A percentile compares a stretch with the other conserved stretches of the same genome.
phyloP scores from a whole-genome alignment of 2,113 vertebrate genomes.

The Aphyosemion australe region DNA sequence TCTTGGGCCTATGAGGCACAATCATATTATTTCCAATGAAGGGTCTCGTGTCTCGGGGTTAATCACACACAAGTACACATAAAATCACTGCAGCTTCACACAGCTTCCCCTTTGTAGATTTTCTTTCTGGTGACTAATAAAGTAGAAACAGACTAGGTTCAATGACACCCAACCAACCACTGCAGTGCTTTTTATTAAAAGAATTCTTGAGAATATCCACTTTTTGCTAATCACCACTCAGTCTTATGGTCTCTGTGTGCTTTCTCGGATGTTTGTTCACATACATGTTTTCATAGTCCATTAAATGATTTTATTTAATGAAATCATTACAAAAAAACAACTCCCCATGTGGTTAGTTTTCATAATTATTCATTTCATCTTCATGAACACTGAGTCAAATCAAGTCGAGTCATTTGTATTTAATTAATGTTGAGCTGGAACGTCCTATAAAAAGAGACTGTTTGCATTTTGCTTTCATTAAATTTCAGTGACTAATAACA shows the following conservation, averaged over 20 bases:
- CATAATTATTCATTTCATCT: conserved; percentile 33
- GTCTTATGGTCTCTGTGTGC: not conserved
- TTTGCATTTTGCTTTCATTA: conserved; percentile 58
- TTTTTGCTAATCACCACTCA: too few relatives aligned
- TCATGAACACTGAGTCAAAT: conserved; percentile 41
- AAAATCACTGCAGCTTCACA: conserved; percentile 6
- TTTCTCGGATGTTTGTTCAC: not conserved
- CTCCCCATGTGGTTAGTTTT: conserved; percentile 11
- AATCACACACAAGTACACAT: conserved; percentile 12
- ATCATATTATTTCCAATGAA: conserved; percentile 38
- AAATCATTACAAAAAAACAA: conserved; percentile 9
- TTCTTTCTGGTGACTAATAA: conserved; percentile 3
- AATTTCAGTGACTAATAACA: conserved; percentile 44
- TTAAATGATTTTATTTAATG: conserved; percentile 19
- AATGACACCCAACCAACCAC: not conserved
- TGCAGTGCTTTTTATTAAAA: not conserved
- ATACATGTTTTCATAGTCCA: conserved; percentile 10
- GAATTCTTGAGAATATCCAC: not conserved
- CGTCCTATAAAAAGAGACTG: conserved; percentile 23
- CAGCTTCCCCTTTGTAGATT: not conserved
- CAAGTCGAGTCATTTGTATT: conserved; percentile 19
- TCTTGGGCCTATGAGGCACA: conserved; percentile 6
- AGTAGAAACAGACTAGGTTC: conserved; percentile 1
- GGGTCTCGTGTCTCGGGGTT: conserved; percentile 4
- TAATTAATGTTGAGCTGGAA: conserved; percentile 39